These are phyloP conservation scores for Macrophya alboannulata DNA, from an alignment of 2,888 invertebrate species.

Conservation along the genomic window DNA sequence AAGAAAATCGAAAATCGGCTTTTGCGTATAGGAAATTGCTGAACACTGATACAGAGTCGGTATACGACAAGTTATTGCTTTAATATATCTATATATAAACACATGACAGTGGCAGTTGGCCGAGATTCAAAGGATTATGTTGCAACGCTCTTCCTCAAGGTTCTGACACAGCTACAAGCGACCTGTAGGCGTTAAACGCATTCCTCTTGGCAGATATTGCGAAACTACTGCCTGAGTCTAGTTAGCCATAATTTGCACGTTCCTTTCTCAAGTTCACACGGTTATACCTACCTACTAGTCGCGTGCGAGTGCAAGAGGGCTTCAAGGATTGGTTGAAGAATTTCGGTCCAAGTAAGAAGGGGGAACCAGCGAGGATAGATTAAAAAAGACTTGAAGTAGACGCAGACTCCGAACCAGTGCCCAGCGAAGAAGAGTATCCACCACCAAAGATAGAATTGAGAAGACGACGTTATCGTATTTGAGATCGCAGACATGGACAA, in stretches of 20 bases:
- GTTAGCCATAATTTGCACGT: constrained; percentile 77
- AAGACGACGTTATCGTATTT: constrained; percentile 42
- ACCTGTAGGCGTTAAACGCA: constrained; percentile 80
- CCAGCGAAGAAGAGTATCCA: constrained; percentile 22
- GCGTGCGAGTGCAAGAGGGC: constrained; percentile 19
- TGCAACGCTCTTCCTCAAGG: constrained; percentile 79
- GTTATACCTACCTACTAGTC: constrained; percentile 64
- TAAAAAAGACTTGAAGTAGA: constrained; percentile 1
- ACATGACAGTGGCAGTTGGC: constrained; percentile 72
- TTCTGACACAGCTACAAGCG: constrained; percentile 72
- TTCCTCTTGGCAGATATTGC: constrained; percentile 79
- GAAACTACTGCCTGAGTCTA: constrained; percentile 71
- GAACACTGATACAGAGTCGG: constrained; percentile 15
- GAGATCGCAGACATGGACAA: constrained; percentile 44
- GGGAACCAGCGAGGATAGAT: not conserved
- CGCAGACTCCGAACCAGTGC: not conserved
- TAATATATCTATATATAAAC: constrained; percentile 30
- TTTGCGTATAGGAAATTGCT: constrained; percentile 1
- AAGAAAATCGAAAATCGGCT: not conserved
- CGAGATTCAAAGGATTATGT: constrained; percentile 79
- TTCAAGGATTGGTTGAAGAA: not conserved
- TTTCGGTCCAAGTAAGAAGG: not conserved
- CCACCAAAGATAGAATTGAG: constrained; percentile 42
- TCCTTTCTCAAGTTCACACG: constrained; percentile 78
- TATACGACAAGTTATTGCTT: not conserved